Percentiles rank a stretch among this genome's conserved stretches.
Evolutionary conservation across 2,113 vertebrate species (phyloP).

Genomic region (Eptesicus fuscus): DNA sequence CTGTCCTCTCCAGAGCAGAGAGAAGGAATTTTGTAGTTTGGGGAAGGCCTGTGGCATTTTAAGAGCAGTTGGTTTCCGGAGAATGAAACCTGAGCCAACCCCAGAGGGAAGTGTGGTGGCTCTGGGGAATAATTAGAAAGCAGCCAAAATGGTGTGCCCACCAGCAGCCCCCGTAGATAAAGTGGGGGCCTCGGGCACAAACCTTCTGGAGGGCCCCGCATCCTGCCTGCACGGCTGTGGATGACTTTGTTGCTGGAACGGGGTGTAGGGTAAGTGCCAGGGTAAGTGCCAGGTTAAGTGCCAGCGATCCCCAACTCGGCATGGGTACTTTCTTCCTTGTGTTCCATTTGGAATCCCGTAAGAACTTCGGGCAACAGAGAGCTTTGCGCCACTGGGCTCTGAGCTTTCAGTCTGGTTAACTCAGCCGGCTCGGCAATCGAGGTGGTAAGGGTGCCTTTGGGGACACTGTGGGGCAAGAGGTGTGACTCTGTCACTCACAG

Average conservation of each 20-base stretch:
- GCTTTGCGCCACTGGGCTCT: background rate
- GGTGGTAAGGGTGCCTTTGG: background rate
- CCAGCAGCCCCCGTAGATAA: background rate
- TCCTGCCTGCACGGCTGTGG: background rate
- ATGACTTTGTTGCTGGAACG: background rate
- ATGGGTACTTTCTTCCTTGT: background rate
- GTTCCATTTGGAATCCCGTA: background rate
- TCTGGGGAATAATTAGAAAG: slow-evolving; percentile 38
- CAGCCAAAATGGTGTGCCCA: background rate
- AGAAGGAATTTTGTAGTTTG: background rate
- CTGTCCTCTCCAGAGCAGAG: background rate
- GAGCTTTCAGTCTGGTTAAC: background rate
- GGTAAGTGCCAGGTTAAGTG: background rate
- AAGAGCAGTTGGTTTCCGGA: slow-evolving; percentile 47
- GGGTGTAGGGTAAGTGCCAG: background rate
- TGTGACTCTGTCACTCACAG: background rate
- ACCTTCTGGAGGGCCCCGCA: background rate
- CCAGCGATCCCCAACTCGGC: background rate
- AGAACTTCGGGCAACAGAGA: background rate
- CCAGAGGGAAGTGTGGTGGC: slow-evolving; percentile 43
- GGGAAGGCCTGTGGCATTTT: background rate
- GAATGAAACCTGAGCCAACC: slow-evolving; percentile 36
- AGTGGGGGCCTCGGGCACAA: no score
- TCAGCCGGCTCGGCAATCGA: background rate
- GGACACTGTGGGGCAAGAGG: background rate